Base-by-base conservation (phyloP, 2,113 vertebrate species). In the Lepus timidus region DNA sequence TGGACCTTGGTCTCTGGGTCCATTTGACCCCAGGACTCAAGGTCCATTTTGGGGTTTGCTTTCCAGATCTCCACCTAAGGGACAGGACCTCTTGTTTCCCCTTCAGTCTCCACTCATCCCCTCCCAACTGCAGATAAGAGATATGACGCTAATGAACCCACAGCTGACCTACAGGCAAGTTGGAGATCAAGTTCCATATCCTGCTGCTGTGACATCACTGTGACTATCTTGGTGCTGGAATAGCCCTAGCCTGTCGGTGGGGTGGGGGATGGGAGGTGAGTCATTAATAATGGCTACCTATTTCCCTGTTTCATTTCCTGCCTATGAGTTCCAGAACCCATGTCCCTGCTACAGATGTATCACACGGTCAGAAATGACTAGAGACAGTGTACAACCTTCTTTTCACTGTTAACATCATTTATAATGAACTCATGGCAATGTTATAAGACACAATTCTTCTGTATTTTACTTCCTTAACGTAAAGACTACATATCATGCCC, bases 401-500 rank as follows among this genome's bases (percentile, higher is more conserved):
- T 88, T 76, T 90, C 87, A 39, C 1, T 70, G 44, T 36, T 65
- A 33, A 58, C 0, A 0, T 39, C 9, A 2, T n/a, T 78, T 14
- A 44, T 58, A 39, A 22, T 2, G 0, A 7, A 51, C 12, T 86
- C n/a, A 3, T 7, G 16, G 19, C 5, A 11, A 9, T n/a, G 23
- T 70, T 67, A 29, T 23, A n/a, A 73, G 2, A 14, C n/a, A 10
- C 12, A 29, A 25, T 64, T 65, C 79, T 79, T 80, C 12, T 17
- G 83, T 39, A 36, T 65, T 86, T 39, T 73, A 10, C 55, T 96
- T 84, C 78, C 83, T 70, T 55, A 85, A 68, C 31, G 23, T 6
- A 12, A 85, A 70, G 25, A 31, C 9, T 31, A 31, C 27, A 36
- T 64, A 27, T 39, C 33, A 13, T 49, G 12, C 10, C 25, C 58